Evolutionary conservation across 2,113 vertebrate species (phyloP).

Genomic region (Lepus timidus): DNA sequence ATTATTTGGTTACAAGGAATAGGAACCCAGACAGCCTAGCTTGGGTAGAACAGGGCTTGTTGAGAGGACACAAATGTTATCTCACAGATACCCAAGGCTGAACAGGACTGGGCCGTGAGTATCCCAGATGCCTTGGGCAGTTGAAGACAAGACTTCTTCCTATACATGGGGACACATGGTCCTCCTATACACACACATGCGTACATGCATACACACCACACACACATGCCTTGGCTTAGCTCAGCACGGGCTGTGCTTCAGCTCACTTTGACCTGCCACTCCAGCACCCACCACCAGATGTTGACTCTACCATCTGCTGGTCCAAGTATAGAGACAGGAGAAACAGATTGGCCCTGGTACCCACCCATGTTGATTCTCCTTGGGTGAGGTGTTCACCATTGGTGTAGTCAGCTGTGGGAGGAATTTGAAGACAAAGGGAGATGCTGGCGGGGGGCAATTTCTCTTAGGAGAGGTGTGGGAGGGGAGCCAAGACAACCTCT

Average conservation of each 20-base stretch:
- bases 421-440: background rate
- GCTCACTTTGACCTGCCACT: background rate
- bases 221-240: background rate
- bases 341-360: background rate
- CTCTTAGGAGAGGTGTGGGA: background rate
- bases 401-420: background rate
- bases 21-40: background rate
- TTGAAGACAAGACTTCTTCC: background rate
- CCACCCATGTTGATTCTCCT: background rate
- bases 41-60: background rate
- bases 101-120: background rate
- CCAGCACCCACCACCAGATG: background rate
- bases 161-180: too few relatives aligned
- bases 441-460: background rate
- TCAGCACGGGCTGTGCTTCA: background rate
- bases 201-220: too few relatives aligned
- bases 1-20: background rate
- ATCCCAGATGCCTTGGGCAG: background rate
- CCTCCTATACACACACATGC: background rate
- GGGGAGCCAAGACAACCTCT: too few relatives aligned
- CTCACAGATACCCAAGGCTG: background rate
- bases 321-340: too few relatives aligned
- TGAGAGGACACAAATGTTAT: background rate
- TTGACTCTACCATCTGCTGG: background rate
- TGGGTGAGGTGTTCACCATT: too few relatives aligned